Base-by-base conservation (phyloP, 2,888 invertebrate genomes). In the Eupithecia exiguata region DNA sequence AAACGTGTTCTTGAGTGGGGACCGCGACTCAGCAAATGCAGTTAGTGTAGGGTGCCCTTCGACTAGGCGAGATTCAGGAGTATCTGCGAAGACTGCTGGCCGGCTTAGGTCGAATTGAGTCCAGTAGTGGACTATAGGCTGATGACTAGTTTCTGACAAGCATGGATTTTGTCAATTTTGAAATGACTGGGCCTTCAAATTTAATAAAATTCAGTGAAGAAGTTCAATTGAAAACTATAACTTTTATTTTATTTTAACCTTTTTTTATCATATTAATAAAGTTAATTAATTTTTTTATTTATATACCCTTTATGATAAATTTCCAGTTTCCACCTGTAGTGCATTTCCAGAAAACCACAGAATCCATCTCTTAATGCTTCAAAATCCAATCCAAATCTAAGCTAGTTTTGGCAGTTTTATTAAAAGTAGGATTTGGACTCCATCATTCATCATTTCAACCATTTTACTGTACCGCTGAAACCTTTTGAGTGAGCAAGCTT, bases 401-500 rank as follows among this genome's bases (percentile, higher is more conserved):
- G 30, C 30, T 30, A 30, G 30, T 30, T 30, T 30, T 30, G 30
- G 30, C 30, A 30, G n/a, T 30, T 30, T 30, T 30, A 30, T 30
- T 1, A 30, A 30, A 12, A 12, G 12, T 14, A 25, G 25, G 25
- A 58, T 58, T 58, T 58, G 14, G 58, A 58, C 58, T 58, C 25
- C 25, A 58, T 58, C 58, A 25, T 58, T 25, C 9, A 58, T 14
- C 10, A 58, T 58, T 58, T 21, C 53, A n/a, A 53, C 53, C 53
- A 21, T 21, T 53, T 21, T 21, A 53, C 53, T 21, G 4, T 10
- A 46, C 46, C 46, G 5, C 21, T 58, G 25, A 58, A 18, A 62
- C 18, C 14, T 30, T 61, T 30, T 30, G 35, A 62, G 38, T 38
- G 69, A 69, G 21, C 49, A 43, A 49, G 66, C 69, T 71, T 36